phyloP scores from a whole-genome alignment of 2,888 invertebrate genomes.

The Liposcelis brunnea region DNA sequence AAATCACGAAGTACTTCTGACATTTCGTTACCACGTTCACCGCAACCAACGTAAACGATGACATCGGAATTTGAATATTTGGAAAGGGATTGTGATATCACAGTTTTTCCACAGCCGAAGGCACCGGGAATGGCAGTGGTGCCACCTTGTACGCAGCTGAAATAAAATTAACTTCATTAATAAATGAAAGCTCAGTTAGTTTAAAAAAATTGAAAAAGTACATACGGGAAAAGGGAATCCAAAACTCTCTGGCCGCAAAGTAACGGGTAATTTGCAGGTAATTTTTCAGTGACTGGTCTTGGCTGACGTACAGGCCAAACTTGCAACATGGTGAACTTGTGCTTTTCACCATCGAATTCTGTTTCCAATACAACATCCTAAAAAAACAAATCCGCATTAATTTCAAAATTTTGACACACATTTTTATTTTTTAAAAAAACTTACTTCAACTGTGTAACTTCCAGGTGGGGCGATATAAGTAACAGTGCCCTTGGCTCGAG shows the following conservation, averaged over 20 bases:
- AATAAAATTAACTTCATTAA: constrained; percentile 11
- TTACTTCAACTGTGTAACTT: constrained; percentile 81
- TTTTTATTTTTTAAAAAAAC: constrained; percentile 22
- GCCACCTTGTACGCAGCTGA: constrained; percentile 90
- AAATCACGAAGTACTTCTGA: constrained; percentile 97
- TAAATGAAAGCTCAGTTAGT: no score
- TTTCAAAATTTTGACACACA: not conserved
- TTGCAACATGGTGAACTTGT: constrained; percentile 91
- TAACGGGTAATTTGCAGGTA: constrained; percentile 95
- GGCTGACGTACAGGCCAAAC: constrained; percentile 99
- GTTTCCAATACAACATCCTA: constrained; percentile 93
- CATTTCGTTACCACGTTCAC: constrained; percentile 99
- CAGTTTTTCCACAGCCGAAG: constrained; percentile 99
- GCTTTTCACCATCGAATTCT: constrained; percentile 92
- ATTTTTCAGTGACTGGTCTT: constrained; percentile 90
- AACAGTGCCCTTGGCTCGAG: constrained; percentile 89
- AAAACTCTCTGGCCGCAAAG: constrained; percentile 96
- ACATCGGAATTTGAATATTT: constrained; percentile 99
- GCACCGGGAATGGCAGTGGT: constrained; percentile 99
- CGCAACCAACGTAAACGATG: constrained; percentile 98
- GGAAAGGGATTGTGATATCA: constrained; percentile 97
- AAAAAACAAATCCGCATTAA: constrained; percentile 14
- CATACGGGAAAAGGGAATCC: constrained; percentile 94
- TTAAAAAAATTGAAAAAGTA: constrained; percentile 19
- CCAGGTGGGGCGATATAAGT: constrained; percentile 88